A percentile compares a stretch with the other conserved stretches of the same genome.
These are phyloP conservation scores for Salarias fasciatus DNA, from an alignment of 2,797 vertebrate genomes.

Conservation along the genomic window DNA sequence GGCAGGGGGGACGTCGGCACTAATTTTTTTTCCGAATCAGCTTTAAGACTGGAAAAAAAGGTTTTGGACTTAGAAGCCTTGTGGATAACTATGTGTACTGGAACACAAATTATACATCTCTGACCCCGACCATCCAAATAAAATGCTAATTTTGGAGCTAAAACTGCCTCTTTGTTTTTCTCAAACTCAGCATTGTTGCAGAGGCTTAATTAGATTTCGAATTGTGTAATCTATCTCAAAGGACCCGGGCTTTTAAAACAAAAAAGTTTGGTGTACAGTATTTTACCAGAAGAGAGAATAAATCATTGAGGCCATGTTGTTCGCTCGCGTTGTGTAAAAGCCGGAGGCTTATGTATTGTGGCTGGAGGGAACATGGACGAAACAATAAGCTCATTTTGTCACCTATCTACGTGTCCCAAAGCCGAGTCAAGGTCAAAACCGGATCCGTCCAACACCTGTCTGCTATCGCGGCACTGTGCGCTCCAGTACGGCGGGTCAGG, in stretches of 20 bases:
- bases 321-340: slow-evolving; percentile 23
- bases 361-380: slow-evolving; percentile 6
- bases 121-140: slow-evolving; percentile 97
- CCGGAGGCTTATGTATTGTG: slow-evolving; percentile 14
- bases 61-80: slow-evolving; percentile 90
- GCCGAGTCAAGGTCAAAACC: slow-evolving; percentile 48
- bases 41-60: slow-evolving; percentile 90
- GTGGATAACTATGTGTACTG: slow-evolving; percentile 96
- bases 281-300: slow-evolving; percentile 42
- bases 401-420: slow-evolving; percentile 3
- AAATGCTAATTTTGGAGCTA: slow-evolving; percentile 99
- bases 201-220: slow-evolving; percentile 59
- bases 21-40: slow-evolving; percentile 82
- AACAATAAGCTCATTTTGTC: slow-evolving; percentile 35
- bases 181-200: slow-evolving; percentile 35
- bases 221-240: slow-evolving; percentile 45
- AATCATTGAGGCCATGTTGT: slow-evolving; percentile 41
- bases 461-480: slow-evolving; percentile 38
- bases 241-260: slow-evolving; percentile 45
- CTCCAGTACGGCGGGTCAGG: slow-evolving; percentile 37
- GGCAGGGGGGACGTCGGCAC: slow-evolving; percentile 81
- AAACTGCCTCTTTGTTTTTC: slow-evolving; percentile 83
- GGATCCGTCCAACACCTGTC: slow-evolving; percentile 46
- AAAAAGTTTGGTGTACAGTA: slow-evolving; percentile 5
- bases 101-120: slow-evolving; percentile 94